A percentile compares a stretch with the other conserved stretches of the same genome.
Evolutionary conservation across 2,797 vertebrate species (phyloP).

Genomic region (Rachycentron canadum): DNA sequence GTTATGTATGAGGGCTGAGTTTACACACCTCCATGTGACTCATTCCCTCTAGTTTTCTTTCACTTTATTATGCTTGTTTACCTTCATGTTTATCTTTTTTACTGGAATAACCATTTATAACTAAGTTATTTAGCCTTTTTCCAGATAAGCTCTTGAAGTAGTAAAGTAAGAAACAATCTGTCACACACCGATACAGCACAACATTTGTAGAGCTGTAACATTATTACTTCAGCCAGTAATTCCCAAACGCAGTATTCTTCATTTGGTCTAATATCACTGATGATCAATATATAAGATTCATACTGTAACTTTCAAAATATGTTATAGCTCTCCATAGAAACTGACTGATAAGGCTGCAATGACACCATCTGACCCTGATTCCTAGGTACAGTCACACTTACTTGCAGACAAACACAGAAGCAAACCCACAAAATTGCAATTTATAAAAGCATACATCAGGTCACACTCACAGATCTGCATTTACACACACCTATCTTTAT

Average conservation of each 20-base stretch:
- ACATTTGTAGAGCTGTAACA: slow-evolving; percentile 2
- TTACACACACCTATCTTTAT: slow-evolving; percentile 55
- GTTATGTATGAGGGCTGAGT: neutral
- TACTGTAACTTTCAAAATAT: neutral
- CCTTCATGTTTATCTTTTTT: neutral
- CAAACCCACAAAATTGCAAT: slow-evolving; percentile 19
- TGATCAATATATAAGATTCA: neutral
- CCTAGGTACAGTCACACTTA: slow-evolving; percentile 1
- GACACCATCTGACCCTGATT: slow-evolving; percentile 20
- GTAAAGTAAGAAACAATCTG: slow-evolving; percentile 9
- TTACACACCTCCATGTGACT: slow-evolving; percentile 8
- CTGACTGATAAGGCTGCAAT: slow-evolving; percentile 20
- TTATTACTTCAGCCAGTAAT: neutral
- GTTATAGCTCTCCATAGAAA: neutral
- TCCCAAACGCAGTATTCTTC: neutral
- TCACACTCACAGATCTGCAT: slow-evolving; percentile 50
- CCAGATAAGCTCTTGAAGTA: slow-evolving; percentile 3
- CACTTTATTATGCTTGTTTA: neutral
- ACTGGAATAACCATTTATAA: neutral
- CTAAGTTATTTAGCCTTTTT: neutral
- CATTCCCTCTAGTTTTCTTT: slow-evolving; percentile 7
- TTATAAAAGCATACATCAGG: slow-evolving; percentile 26
- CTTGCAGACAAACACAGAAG: slow-evolving; percentile 11
- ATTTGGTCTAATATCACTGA: neutral
- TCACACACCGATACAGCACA: neutral